These are phyloP conservation scores for Cyclina sinensis DNA, from an alignment of 1,140 invertebrate species.

Conservation along the genomic window DNA sequence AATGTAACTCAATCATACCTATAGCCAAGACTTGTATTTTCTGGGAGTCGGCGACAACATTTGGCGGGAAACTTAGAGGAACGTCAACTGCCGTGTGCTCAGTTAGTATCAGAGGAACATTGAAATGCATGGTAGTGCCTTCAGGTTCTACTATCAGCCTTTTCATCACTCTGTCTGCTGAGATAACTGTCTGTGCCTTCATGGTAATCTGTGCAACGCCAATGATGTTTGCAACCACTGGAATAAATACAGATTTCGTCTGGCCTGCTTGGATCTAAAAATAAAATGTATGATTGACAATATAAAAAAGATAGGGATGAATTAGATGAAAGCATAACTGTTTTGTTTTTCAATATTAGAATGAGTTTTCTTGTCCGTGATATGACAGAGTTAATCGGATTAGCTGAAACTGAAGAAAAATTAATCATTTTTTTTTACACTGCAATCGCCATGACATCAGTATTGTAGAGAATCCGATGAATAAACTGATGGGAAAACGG, in stretches of 20 bases:
- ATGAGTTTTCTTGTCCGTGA: too few relatives aligned
- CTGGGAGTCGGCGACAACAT: conserved; percentile 46
- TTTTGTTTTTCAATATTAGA: too few relatives aligned
- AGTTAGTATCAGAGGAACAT: conserved; percentile 38
- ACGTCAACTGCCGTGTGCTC: conserved; percentile 9
- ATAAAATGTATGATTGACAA: too few relatives aligned
- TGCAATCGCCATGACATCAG: too few relatives aligned
- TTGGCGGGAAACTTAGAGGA: conserved; percentile 34
- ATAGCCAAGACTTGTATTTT: conserved; percentile 48
- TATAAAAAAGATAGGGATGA: too few relatives aligned
- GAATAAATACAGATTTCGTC: conserved; percentile 53
- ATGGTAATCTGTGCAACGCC: conserved; percentile 42
- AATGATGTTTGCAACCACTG: conserved; percentile 54
- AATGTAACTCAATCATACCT: not conserved
- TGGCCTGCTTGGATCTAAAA: conserved; percentile 55
- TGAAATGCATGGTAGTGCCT: conserved; percentile 54
- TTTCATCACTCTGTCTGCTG: conserved; percentile 63
- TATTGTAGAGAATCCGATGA: too few relatives aligned
- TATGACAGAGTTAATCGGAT: too few relatives aligned
- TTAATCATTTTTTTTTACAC: too few relatives aligned
- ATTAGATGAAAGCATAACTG: too few relatives aligned
- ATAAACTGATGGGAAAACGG: too few relatives aligned
- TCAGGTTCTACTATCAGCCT: conserved; percentile 63
- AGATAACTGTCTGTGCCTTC: conserved; percentile 54
- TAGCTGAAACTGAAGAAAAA: too few relatives aligned